phyloP scores from a whole-genome alignment of 2,888 invertebrate genomes.

The Linnaemya tessellans region DNA sequence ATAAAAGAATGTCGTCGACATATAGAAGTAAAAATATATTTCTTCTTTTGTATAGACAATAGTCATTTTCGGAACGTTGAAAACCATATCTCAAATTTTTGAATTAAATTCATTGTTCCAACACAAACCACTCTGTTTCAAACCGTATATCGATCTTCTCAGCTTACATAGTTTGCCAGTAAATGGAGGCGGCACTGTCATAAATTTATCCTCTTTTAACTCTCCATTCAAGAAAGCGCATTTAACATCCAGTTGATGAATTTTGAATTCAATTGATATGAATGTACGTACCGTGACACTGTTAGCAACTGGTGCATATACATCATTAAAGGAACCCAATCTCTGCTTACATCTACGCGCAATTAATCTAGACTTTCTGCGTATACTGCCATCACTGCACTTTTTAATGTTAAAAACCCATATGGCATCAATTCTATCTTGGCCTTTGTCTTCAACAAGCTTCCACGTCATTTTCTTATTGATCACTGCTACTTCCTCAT shows the following conservation, averaged over 20 bases:
- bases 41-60: conserved; percentile 28
- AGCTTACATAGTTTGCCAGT: conserved; percentile 16
- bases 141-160: no score
- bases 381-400: conserved; percentile 33
- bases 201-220: neutral
- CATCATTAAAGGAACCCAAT: neutral
- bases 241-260: conserved; percentile 37
- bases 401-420: conserved; percentile 37
- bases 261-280: conserved; percentile 32
- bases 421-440: conserved; percentile 26
- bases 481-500: neutral
- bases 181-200: conserved; percentile 27
- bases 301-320: conserved; percentile 19
- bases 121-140: conserved; percentile 21
- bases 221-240: conserved; percentile 9
- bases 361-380: conserved; percentile 43
- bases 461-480: conserved; percentile 3
- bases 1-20: no score
- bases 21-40: conserved; percentile 20
- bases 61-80: conserved; percentile 30
- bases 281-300: conserved; percentile 11
- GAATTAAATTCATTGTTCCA: conserved; percentile 47
- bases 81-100: conserved; percentile 35
- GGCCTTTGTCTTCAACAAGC: conserved; percentile 18
- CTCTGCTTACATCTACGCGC: conserved; percentile 36